These are phyloP conservation scores for Megamerina dolium DNA, from an alignment of 2,888 invertebrate genomes.

Conservation along the genomic window DNA sequence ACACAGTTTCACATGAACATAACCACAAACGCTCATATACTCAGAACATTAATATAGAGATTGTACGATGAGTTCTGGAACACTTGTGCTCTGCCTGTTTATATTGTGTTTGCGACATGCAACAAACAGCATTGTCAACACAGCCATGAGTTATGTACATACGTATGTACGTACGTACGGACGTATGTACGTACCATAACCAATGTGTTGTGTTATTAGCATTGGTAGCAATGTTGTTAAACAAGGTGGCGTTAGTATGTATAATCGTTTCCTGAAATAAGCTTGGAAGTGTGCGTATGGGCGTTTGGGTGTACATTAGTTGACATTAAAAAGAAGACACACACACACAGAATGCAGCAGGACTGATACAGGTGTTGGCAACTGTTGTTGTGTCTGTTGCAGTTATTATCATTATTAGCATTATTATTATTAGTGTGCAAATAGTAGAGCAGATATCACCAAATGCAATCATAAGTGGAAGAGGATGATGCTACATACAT, in stretches of 20 bases:
- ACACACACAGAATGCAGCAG: too few species aligned
- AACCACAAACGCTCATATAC: too few species aligned
- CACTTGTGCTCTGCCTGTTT: background rate
- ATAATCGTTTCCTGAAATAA: too few species aligned
- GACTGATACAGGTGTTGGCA: too few species aligned
- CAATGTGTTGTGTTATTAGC: conserved; percentile 25
- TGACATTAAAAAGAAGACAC: too few species aligned
- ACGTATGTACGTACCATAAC: conserved; percentile 9
- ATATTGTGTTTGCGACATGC: background rate
- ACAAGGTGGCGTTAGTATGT: too few species aligned
- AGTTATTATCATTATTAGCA: background rate
- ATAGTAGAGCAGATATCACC: background rate
- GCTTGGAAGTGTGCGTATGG: too few species aligned
- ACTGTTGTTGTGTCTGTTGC: background rate
- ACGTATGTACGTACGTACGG: conserved; percentile 2
- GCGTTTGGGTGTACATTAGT: too few species aligned
- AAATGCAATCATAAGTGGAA: conserved; percentile 4
- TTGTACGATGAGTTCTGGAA: too few species aligned
- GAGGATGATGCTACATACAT: too few species aligned
- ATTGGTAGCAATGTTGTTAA: conserved; percentile 27
- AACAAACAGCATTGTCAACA: background rate
- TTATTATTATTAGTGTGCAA: background rate
- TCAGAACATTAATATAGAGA: too few species aligned
- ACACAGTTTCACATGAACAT: too few species aligned
- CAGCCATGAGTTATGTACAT: background rate